Conservation (phyloP, 2,113 vertebrate species). For the pig (Sus scrofa) region DNA sequence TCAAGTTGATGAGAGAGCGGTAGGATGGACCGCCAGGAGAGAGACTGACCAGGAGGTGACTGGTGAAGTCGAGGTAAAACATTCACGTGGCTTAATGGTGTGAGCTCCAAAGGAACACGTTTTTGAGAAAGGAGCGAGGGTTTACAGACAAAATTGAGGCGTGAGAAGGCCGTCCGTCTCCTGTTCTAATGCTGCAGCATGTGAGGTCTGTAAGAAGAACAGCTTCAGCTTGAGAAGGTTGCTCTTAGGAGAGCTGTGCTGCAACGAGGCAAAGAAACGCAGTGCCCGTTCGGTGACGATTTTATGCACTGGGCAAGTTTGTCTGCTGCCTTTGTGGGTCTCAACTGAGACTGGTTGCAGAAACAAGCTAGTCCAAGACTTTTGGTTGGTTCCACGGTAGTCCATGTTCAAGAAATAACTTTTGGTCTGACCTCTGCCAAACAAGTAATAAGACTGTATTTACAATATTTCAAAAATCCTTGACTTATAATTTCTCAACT, state of each 20-base stretch:
- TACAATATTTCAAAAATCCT: background rate
- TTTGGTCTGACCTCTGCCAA: background rate
- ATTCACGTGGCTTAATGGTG: background rate
- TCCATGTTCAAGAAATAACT: background rate
- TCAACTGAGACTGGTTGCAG: background rate
- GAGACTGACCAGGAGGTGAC: background rate
- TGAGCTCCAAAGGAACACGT: background rate
- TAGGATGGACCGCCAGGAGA: background rate
- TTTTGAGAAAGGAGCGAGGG: background rate
- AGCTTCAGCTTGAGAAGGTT: background rate
- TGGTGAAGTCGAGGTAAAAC: background rate
- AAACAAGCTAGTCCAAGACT: background rate
- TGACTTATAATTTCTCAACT: constrained; percentile 40
- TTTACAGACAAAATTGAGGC: accelerated
- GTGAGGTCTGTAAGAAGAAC: background rate
- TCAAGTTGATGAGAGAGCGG: background rate
- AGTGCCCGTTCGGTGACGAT: accelerated
- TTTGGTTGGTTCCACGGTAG: background rate
- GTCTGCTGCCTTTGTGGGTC: accelerated
- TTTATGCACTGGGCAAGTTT: background rate
- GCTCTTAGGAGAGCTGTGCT: background rate
- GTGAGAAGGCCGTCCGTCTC: background rate
- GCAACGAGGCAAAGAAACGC: background rate
- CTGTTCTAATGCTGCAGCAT: background rate
- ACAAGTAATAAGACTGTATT: background rate